phyloP scores from a whole-genome alignment of 2,797 vertebrate species.

The Leucoraja ocellata region DNA sequence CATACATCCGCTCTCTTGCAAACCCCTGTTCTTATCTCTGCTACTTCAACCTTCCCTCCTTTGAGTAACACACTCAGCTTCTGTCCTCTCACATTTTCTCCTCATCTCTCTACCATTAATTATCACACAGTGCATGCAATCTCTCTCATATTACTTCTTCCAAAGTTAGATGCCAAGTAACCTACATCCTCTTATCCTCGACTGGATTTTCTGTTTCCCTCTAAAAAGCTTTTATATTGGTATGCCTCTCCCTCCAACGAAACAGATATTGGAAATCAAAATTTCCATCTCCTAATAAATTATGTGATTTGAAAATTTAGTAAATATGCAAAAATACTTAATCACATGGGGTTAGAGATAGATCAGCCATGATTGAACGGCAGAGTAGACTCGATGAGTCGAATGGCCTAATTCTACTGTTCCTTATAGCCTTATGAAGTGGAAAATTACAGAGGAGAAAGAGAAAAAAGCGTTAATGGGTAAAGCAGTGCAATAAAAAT shows the following conservation, averaged over 20 bases:
- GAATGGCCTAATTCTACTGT: too few relatives aligned
- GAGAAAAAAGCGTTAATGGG: neutral
- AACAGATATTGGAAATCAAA: too few relatives aligned
- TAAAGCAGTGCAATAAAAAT: neutral
- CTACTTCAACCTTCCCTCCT: neutral
- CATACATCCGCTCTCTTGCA: neutral
- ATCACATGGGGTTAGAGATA: neutral
- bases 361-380: too few relatives aligned
- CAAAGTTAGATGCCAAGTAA: neutral
- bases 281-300: neutral
- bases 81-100: neutral
- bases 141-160: neutral
- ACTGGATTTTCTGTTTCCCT: neutral
- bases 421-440: too few relatives aligned
- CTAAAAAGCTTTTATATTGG: neutral
- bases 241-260: neutral
- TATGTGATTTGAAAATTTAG: neutral
- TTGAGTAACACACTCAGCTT: neutral
- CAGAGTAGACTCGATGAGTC: too few relatives aligned
- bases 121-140: neutral
- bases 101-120: neutral
- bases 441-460: neutral
- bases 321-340: neutral
- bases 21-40: neutral
- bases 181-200: neutral